Evolutionary conservation across 2,113 vertebrate species (phyloP), one percentile per base, ranked within the genome.

Genomic region (Paracanthobrama guichenoti): DNA sequence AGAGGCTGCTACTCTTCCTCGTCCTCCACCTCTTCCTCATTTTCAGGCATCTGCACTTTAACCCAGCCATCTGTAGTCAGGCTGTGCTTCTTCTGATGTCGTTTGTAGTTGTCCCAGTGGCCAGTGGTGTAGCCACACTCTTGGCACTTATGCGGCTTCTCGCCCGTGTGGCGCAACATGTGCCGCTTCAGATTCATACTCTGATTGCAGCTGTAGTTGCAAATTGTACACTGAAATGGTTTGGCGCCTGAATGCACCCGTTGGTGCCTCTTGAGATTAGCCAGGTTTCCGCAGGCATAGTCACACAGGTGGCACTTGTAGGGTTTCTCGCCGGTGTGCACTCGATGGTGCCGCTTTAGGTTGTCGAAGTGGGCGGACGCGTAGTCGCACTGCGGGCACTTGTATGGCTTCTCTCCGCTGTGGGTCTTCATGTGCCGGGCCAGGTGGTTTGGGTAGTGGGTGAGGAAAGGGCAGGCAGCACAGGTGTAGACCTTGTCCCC

Each of bases 51-150:
- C 2, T 92, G 88, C 14, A 94, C 93, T 82, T 95, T 95, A 66
- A 92, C 95, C 97, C 96, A 98, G 87, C 94, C 95, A 77, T 96
- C 96, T 0, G 95, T 90, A 1, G 95, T 90, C 81, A 97, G 96
- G 84, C 96, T 95, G 0, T 99, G 97, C 84, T 98, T 97, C 94
- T 98, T 98, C 95, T 99, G 97, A 91, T 99, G 98, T 46, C 98
- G 94, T 90, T 99, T 99, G 94, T 99, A 99, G 92, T 99, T 99
- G 95, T 99, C 98, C 98, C 98, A 99, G 93, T 99, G 98, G 83
- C 98, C 98, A 0, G 98, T 99, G 89, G 97, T 98, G 89, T 99
- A 99, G 90, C 96, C 88, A 89, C 97, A 99, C 91, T 96, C 91
- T 86, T 94, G 94, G 88, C 98, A 99, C 73, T 96, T 96, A 92